phyloP scores from a whole-genome alignment of 2,113 vertebrate species.

The Hirundichthys speculiger region DNA sequence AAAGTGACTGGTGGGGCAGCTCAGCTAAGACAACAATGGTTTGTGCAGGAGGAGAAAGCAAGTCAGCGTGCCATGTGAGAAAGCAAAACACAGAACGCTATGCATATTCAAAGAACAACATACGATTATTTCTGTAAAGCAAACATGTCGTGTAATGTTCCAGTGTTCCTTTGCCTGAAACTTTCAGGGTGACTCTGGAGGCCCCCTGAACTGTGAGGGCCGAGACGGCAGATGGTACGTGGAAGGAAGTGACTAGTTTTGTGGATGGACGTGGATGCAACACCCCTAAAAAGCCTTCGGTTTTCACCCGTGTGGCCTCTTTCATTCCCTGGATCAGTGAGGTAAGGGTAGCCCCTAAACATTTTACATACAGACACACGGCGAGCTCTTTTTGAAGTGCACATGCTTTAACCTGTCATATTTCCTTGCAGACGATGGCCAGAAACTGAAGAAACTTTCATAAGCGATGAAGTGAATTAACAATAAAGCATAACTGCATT shows the following conservation, averaged over 20 bases:
- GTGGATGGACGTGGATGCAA: constrained; percentile 65
- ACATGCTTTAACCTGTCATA: not conserved
- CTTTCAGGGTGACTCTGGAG: constrained; percentile 66
- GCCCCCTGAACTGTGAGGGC: constrained; percentile 66
- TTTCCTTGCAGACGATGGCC: constrained; percentile 51
- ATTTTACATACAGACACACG: not conserved
- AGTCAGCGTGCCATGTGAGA: constrained; percentile 86
- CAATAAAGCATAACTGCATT: constrained; percentile 17
- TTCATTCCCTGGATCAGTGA: constrained; percentile 71
- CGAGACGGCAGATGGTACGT: constrained; percentile 59
- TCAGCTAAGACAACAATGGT: constrained; percentile 77
- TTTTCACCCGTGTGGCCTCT: constrained; percentile 61
- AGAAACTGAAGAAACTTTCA: constrained; percentile 50
- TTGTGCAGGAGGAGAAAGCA: constrained; percentile 83
- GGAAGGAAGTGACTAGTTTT: constrained; percentile 68
- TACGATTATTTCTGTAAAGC: too few relatives aligned
- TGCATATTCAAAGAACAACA: too few relatives aligned
- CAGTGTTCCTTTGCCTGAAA: not conserved
- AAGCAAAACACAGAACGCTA: too few relatives aligned
- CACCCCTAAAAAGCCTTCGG: constrained; percentile 55
- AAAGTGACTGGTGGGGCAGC: constrained; percentile 81
- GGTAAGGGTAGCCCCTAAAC: constrained; percentile 38
- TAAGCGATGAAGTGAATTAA: not conserved
- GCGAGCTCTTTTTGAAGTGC: not conserved
- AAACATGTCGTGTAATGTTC: too few relatives aligned